A percentile compares a stretch with the other conserved stretches of the same genome.
These are phyloP conservation scores for Geodia barretti DNA, from an alignment of 37 sponge, comb jelly and placozoan genomes.

Conservation along the genomic window DNA sequence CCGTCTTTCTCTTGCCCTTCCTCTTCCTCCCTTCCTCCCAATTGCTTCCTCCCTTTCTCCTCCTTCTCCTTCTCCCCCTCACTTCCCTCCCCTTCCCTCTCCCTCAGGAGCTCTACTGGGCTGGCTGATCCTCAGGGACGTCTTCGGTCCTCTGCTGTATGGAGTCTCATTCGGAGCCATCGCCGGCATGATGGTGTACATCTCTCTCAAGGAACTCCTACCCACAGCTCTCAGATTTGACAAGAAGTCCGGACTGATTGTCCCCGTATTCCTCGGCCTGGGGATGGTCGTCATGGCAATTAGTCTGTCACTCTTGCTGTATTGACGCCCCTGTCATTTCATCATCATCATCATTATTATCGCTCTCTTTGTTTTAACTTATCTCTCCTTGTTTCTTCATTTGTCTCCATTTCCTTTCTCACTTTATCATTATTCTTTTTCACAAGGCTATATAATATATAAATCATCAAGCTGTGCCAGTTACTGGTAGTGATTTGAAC, in stretches of 20 bases:
- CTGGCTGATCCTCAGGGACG: conserved; percentile 48
- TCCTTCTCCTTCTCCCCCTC: neutral
- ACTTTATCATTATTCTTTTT: no score
- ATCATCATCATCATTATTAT: no score
- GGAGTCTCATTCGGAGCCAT: conserved; percentile 65
- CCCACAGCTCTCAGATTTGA: conserved; percentile 70
- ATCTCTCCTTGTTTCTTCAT: no score
- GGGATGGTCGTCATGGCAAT: conserved; percentile 75
- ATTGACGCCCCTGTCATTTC: no score
- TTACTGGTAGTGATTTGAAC: no score
- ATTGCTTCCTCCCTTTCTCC: neutral
- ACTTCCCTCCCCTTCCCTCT: neutral
- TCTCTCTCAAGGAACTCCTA: conserved; percentile 66
- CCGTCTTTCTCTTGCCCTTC: neutral
- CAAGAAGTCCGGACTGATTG: conserved; percentile 22
- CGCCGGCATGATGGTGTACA: conserved; percentile 81
- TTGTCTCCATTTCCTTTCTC: no score
- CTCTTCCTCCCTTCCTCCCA: neutral
- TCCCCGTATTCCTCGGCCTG: conserved; percentile 21
- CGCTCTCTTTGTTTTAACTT: no score
- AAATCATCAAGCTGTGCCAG: no score
- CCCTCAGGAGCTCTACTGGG: conserved; percentile 61
- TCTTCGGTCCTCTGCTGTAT: conserved; percentile 66
- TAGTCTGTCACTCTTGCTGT: conserved; percentile 56
- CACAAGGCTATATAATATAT: no score